Evolutionary conservation across 2,113 vertebrate genomes (phyloP), one percentile per base, ranked within the genome.

Genomic region (Lichenostomus cassidix): DNA sequence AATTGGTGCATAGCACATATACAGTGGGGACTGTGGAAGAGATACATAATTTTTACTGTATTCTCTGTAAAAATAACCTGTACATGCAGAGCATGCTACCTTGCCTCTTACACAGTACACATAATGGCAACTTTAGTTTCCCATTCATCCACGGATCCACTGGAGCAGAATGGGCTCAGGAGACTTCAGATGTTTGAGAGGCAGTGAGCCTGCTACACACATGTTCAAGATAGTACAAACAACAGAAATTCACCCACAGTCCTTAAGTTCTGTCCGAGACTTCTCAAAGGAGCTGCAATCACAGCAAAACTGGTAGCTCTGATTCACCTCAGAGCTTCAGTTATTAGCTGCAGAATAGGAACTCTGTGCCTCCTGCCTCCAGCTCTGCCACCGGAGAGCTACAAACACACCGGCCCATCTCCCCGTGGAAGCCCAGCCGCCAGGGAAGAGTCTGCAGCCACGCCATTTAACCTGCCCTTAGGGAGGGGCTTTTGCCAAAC

Each of bases 321-420:
- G 52, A 46, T 24, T 56, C 41, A 52, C 41, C 53, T 28, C 42
- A n/a, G 23, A 19, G 42, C 12, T 50, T 50, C 42, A n/a, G 55
- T 23, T 22, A 23, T 0, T 6, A 53, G 3, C 41, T 22, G 47
- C 47, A 69, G 44, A 56, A 0, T 1, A 49, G 46, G 15, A 87
- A 39, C 29, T 19, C 52, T 7, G 52, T 14, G 35, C 22, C 73
- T 60, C 22, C 50, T 62, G 55, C 33, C 53, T 33, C 23, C 14
- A 46, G 31, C 60, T 37, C 15, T 53, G 8, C 47, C 31, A 19
- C 15, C 62, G 27, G 2, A 50, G 33, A 55, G 14, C 39, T n/a
- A 5, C 22, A 10, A 7, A 42, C 8, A 24, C 35, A 17, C 1
- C 10, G 28, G 25, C 19, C 49, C 59, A 53, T 3, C 0, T 0